Evolutionary conservation across 2,113 vertebrate genomes (phyloP), one percentile per base, ranked within the genome.

Genomic region (Ochotona curzoniae): DNA sequence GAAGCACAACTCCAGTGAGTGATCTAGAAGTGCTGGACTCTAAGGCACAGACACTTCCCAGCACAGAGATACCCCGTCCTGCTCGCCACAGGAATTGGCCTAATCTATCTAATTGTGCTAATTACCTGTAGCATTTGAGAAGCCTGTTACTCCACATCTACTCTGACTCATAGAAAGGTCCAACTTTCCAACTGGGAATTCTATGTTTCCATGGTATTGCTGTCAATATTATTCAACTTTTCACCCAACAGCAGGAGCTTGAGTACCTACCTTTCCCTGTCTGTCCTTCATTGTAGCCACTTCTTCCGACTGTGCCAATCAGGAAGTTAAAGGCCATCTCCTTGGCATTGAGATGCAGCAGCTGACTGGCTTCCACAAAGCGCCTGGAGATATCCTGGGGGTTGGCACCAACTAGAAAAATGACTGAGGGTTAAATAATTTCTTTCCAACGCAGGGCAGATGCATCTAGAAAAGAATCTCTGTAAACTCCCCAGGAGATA

Each of bases 281-380:
- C 0, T 44, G 35, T 7, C 66, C 26, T 0, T 5, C 0, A 8
- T 64, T 83, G 4, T 26, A 18, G 87, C 78, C 32, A 13, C 44
- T 96, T 83, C 49, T 97, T 71, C 75, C 86, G 0, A 82, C 23
- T 9, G 94, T 83, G 75, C 70, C 70, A 0, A 90, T 28, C 73
- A 97, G 89, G 38, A 61, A 70, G 30, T 96, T 67, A 1, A 85
- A 83, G 44, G 97, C 95, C 69, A 93, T 94, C 63, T 97, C 95
- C 83, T 95, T 96, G 67, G 93, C 85, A 1, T n/a, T 96, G 84
- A 97, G 81, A 12, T 95, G 84, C 8, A 97, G 95, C 0, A 96
- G 91, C 44, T 95, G 96, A 71, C 96, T 97, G 78, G 93, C 91
- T 81, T 98, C 96, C 81, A 97, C 81, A 1, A 97, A 95, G 67